Percentiles rank a stretch among this genome's conserved stretches.
Conservation (phyloP, 2,797 vertebrate genomes). For the Lophius americanus region DNA sequence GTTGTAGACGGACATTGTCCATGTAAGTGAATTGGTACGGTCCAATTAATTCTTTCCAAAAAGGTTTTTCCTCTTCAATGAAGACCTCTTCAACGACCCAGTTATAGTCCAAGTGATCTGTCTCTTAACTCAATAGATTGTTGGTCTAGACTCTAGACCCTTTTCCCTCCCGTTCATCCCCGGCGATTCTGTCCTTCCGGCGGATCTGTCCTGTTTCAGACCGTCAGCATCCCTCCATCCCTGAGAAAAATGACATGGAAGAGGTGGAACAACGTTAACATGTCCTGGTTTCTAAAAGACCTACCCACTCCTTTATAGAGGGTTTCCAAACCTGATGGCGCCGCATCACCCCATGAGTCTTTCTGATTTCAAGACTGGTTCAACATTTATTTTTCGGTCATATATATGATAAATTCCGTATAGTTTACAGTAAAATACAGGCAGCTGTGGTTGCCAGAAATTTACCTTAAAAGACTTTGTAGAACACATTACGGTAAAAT, state of each 20-base stretch:
- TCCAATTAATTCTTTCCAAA: background rate
- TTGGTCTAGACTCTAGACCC: background rate
- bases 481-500: too few species aligned
- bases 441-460: too few species aligned
- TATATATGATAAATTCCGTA: too few species aligned
- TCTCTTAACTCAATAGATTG: slow-evolving; percentile 5
- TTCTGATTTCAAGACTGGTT: too few species aligned
- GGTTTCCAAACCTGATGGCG: too few species aligned
- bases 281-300: too few species aligned
- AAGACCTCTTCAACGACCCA: background rate
- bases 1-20: background rate
- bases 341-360: too few species aligned
- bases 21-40: background rate
- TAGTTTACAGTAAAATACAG: too few species aligned
- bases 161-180: background rate
- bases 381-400: too few species aligned
- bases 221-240: slow-evolving; percentile 12
- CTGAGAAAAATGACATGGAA: slow-evolving; percentile 8
- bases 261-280: background rate
- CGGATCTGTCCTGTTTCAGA: background rate
- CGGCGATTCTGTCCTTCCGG: background rate
- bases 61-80: too few species aligned
- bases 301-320: too few species aligned
- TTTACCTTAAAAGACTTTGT: too few species aligned
- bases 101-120: slow-evolving; percentile 3